Evolutionary conservation across 2,797 vertebrate species (phyloP).

Genomic region (Enteromius anoplus): DNA sequence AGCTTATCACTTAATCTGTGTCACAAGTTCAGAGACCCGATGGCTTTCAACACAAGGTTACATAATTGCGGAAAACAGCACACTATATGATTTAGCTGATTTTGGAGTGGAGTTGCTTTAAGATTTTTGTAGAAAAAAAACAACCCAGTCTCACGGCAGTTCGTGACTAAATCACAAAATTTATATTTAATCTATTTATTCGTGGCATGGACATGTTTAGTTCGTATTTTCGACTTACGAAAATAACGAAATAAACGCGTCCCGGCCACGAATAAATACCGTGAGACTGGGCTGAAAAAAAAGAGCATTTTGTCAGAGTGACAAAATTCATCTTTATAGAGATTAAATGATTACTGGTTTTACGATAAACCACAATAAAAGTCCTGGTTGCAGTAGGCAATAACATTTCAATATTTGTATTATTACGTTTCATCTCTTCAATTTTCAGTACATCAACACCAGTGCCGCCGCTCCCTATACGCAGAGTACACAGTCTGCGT

Average conservation of each 20-base stretch:
- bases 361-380: neutral
- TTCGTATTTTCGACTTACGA: no score
- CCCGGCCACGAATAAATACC: no score
- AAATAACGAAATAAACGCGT: no score
- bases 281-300: no score
- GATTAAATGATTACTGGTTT: neutral
- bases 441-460: neutral
- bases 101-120: neutral
- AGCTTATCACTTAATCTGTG: conserved; percentile 20
- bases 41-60: conserved; percentile 21
- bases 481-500: no score
- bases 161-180: no score
- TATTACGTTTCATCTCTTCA: neutral
- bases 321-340: no score
- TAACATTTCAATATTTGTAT: neutral
- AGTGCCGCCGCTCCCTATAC: no score
- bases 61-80: conserved; percentile 10
- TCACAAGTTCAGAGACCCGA: neutral
- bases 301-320: neutral
- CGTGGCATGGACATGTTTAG: no score
- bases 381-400: no score
- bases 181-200: no score
- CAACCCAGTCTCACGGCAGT: no score
- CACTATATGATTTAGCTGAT: conserved; percentile 17
- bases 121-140: conserved; percentile 7